Base-by-base conservation (phyloP, 2,888 invertebrate genomes). In the Torymus tubicola region DNA sequence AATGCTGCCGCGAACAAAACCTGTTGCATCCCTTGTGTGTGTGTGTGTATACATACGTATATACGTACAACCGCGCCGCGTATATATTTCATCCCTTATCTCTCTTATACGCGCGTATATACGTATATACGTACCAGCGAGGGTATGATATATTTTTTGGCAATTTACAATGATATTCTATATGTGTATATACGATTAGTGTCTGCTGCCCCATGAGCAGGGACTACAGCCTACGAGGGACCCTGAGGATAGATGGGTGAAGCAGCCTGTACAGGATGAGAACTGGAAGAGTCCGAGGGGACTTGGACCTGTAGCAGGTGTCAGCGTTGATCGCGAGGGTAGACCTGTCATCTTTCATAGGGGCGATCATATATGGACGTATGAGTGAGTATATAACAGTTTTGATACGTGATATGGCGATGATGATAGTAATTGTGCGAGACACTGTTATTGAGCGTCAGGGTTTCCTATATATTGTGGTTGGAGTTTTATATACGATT, bases 321-420 rank as follows among this genome's bases (percentile, higher is more conserved):
- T 98, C n/a, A 94, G 96, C 12, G 95, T 97, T 57, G 96, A 96
- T 90, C 93, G 93, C 4, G 92, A 94, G 71, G 95, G 96, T 21
- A 95, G 96, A 86, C 95, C 97, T 2, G 95, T 96, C 71, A 94
- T 98, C 82, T 97, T 98, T 89, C 98, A 98, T 89, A 93, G 98
- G 84, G 96, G 94, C 58, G 93, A 94, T 86, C 92, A 95, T 86
- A 92, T 94, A 82, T 98, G 97, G 97, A 94, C 95, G 89, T 93
- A 93, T 87, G 92, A 93, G 96, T 95, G 92, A 91, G 92, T 87
- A 24, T 42, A 42, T 31, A 24, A n/a, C 14, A 52, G 8, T 14
- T 12, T 42, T 11, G 1, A 16, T 55, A 10, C 64, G 21, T 2
- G 21, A 21, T 2, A 21, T 21, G 21, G 21, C 8, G 42, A 42